These are phyloP conservation scores for zebrafish (Danio rerio) DNA, from an alignment of 2,113 vertebrate species.

Conservation along the genomic window GRCz12tu NC_133196.1:38892501-38893000, in stretches of 20 bases:
- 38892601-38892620: neutral
- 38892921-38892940: neutral
- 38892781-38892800: neutral
- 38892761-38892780: neutral
- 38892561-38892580: neutral
- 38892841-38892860: neutral
- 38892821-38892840: neutral
- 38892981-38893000: neutral
- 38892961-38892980: neutral
- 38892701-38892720: neutral
- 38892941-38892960: neutral
- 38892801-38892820: neutral
- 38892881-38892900: neutral
- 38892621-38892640: neutral
- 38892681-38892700: neutral
- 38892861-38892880: neutral
- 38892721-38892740: neutral
- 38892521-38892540: neutral
- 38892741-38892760: neutral
- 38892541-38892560: slow-evolving; percentile 12
- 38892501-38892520: slow-evolving; percentile 27
- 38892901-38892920: neutral
- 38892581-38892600: neutral
- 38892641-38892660: neutral
- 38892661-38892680: neutral